phyloP scores from a whole-genome alignment of 2,888 invertebrate genomes.

The Lasioglossum zephyrum region DNA sequence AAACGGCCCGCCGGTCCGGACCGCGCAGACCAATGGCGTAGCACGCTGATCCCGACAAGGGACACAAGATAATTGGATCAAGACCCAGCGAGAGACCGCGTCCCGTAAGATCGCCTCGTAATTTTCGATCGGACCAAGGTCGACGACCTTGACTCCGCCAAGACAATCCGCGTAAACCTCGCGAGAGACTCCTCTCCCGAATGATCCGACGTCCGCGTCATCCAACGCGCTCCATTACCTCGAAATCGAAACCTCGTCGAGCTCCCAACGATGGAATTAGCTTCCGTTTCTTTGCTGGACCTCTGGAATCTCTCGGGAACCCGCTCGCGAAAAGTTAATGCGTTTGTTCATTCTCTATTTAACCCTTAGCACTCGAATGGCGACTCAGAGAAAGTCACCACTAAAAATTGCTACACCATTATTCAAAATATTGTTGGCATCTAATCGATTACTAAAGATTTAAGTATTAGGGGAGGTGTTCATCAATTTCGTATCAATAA shows the following conservation, averaged over 20 bases:
- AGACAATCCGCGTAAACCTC: neutral
- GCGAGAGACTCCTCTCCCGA: neutral
- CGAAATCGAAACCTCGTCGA: neutral
- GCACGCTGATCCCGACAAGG: conserved; percentile 82
- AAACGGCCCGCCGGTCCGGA: conserved; percentile 82
- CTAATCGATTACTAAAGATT: too few relatives aligned
- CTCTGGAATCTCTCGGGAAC: neutral
- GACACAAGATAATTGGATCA: conserved; percentile 84
- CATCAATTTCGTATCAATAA: too few relatives aligned
- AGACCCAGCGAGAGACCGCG: conserved; percentile 69
- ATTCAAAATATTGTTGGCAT: too few relatives aligned
- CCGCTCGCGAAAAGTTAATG: neutral
- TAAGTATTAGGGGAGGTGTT: too few relatives aligned
- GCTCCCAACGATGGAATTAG: neutral
- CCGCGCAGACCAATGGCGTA: conserved; percentile 82
- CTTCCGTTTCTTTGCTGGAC: neutral
- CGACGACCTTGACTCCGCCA: conserved; percentile 71
- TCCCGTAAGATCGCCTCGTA: conserved; percentile 68
- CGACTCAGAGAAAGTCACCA: too few relatives aligned
- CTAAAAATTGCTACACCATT: too few relatives aligned
- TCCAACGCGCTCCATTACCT: too few relatives aligned
- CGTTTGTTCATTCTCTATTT: neutral
- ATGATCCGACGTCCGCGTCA: neutral
- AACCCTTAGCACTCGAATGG: neutral
- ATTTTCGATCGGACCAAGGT: conserved; percentile 75